Evolutionary conservation across 2,113 vertebrate species (phyloP).

Genomic region (Clinocottus analis): DNA sequence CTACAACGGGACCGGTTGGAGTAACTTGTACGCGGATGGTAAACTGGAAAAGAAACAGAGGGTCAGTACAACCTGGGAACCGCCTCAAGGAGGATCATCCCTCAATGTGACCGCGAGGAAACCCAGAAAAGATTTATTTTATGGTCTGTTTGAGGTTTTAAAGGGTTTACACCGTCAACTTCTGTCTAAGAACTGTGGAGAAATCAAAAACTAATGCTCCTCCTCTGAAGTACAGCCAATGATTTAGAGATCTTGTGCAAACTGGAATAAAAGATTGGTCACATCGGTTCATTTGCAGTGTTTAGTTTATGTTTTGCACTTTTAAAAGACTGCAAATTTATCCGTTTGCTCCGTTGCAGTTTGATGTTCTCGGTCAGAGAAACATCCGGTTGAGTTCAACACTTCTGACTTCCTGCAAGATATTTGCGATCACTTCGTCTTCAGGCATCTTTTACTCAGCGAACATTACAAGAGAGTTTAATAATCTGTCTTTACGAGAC

Average conservation of each 20-base stretch:
- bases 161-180: neutral
- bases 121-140: neutral
- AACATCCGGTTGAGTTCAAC: too few relatives aligned
- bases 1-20: conserved; percentile 89
- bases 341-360: too few relatives aligned
- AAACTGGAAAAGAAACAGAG: conserved; percentile 79
- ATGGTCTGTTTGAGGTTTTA: neutral
- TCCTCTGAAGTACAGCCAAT: neutral
- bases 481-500: neutral
- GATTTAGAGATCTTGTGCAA: neutral
- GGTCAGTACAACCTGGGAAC: neutral
- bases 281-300: too few relatives aligned
- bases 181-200: neutral
- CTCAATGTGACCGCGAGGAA: too few relatives aligned
- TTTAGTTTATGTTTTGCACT: too few relatives aligned
- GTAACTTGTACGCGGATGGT: conserved; percentile 93
- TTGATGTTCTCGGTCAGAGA: too few relatives aligned
- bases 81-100: too few relatives aligned
- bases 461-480: neutral
- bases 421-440: neutral
- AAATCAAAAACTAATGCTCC: neutral
- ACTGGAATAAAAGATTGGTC: neutral
- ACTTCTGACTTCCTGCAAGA: too few relatives aligned
- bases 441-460: too few relatives aligned
- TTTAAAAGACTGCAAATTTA: too few relatives aligned